phyloP scores from a whole-genome alignment of 2,797 vertebrate genomes.

The Gallinago nigripennis region DNA sequence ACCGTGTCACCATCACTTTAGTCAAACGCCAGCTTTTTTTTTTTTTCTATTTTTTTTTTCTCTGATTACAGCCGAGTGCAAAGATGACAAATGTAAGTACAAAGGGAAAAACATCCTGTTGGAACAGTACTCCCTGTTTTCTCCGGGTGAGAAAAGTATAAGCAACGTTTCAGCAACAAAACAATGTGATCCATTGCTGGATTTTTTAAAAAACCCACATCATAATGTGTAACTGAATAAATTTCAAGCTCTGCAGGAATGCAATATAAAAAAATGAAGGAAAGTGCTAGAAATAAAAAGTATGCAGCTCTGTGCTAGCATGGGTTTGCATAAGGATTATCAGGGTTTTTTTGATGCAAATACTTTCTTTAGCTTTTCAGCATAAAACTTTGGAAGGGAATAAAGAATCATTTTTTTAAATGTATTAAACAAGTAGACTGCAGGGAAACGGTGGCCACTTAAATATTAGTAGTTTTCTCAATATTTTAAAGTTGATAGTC shows the following conservation, averaged over 20 bases:
- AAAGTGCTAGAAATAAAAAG: background rate
- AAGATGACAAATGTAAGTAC: slow-evolving; percentile 38
- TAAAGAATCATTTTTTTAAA: background rate
- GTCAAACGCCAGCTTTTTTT: background rate
- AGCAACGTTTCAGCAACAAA: slow-evolving; percentile 25
- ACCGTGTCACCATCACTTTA: background rate
- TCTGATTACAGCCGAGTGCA: background rate
- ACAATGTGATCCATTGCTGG: background rate
- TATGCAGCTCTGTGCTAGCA: background rate
- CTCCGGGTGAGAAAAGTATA: background rate
- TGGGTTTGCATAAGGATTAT: background rate
- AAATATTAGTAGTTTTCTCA: background rate
- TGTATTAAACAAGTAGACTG: background rate
- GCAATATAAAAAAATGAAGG: background rate
- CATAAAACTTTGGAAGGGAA: background rate
- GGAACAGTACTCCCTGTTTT: slow-evolving; percentile 58
- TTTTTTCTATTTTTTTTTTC: background rate
- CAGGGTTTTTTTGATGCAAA: background rate
- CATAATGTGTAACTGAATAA: background rate
- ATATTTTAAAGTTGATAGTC: slow-evolving; percentile 9
- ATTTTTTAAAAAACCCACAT: background rate
- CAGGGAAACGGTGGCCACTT: background rate
- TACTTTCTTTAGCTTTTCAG: slow-evolving; percentile 9
- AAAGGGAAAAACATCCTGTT: slow-evolving; percentile 57
- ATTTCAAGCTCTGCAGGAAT: background rate